Conservation (phyloP, 2,113 vertebrate genomes). For the Trochalopteron elliotii region DNA sequence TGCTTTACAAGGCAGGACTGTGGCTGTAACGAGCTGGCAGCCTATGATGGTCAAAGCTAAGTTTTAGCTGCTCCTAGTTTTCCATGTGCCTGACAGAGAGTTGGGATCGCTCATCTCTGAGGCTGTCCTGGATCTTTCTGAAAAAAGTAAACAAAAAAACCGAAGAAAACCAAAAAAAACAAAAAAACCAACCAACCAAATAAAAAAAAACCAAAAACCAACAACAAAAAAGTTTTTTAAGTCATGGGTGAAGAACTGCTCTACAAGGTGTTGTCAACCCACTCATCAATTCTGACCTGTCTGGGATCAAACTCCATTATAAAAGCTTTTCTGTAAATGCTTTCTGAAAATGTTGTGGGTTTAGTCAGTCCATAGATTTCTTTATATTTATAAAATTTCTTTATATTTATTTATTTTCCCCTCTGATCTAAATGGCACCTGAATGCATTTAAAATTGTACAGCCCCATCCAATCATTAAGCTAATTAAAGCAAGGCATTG, state of each 20-base stretch:
- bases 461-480: background rate
- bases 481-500: background rate
- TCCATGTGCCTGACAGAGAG: background rate
- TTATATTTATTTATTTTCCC: background rate
- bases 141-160: no score
- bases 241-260: background rate
- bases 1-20: background rate
- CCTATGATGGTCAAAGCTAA: background rate
- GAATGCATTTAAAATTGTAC: background rate
- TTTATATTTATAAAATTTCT: background rate
- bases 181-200: no score
- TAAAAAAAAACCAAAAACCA: no score
- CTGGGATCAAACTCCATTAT: background rate
- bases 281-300: background rate
- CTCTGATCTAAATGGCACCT: background rate
- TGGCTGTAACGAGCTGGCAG: fast-evolving
- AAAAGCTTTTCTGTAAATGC: background rate
- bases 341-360: background rate
- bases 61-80: background rate
- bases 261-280: fast-evolving
- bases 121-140: background rate
- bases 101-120: background rate
- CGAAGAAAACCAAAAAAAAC: fast-evolving
- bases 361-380: background rate
- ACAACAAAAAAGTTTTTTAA: background rate